Percentiles rank a stretch among this genome's conserved stretches.
Conservation (phyloP, 2,888 invertebrate genomes). For the Dryococelus australis region DNA sequence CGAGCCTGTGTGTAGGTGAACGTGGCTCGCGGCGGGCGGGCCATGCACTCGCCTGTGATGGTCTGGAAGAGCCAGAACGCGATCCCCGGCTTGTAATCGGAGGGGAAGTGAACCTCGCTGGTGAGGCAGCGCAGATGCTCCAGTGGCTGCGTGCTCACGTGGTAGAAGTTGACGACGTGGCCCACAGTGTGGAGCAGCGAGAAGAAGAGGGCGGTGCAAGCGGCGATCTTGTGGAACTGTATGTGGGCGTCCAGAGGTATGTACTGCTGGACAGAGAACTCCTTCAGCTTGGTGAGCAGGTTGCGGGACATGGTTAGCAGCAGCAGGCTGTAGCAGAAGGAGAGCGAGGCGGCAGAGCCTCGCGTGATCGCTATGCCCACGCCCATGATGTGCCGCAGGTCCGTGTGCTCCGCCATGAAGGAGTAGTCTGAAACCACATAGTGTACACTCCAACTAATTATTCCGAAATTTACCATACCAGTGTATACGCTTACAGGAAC, state of each 20-base stretch:
- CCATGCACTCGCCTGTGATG: conserved; percentile 81
- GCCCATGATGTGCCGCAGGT: conserved; percentile 95
- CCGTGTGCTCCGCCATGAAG: conserved; percentile 95
- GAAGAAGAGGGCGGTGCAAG: conserved; percentile 93
- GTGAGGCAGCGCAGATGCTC: conserved; percentile 92
- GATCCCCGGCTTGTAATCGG: conserved; percentile 93
- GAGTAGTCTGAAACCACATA: conserved; percentile 80
- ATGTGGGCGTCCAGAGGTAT: conserved; percentile 94
- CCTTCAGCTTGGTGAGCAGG: conserved; percentile 90
- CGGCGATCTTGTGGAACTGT: conserved; percentile 96
- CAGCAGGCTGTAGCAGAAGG: conserved; percentile 92
- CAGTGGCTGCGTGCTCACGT: conserved; percentile 93
- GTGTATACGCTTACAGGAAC: no score
- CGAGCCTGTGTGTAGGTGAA: no score
- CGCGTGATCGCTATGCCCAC: conserved; percentile 95
- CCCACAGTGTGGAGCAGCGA: conserved; percentile 91
- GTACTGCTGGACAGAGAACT: conserved; percentile 92
- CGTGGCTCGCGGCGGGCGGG: no score
- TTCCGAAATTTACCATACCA: no score
- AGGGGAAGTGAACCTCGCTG: conserved; percentile 91
- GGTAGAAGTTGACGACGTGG: conserved; percentile 97
- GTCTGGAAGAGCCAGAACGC: conserved; percentile 96
- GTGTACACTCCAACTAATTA: no score
- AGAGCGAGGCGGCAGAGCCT: conserved; percentile 92
- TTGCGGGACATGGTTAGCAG: conserved; percentile 93